These are phyloP conservation scores for Pristis pectinata DNA, from an alignment of 2,797 vertebrate genomes.

Conservation along the genomic window DNA sequence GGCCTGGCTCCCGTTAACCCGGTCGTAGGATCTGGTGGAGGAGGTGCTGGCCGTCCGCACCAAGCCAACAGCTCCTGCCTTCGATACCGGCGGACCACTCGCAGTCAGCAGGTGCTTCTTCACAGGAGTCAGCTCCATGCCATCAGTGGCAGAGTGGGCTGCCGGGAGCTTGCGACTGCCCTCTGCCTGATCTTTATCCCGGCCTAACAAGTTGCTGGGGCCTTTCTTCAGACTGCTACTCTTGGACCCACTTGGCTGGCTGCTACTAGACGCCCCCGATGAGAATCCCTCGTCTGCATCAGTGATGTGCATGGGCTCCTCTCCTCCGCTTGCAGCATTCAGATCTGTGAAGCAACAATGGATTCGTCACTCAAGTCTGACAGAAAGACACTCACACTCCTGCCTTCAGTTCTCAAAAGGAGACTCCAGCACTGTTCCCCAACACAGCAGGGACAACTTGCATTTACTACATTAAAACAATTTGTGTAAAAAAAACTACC, in stretches of 20 bases:
- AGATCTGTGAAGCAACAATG: conserved; percentile 56
- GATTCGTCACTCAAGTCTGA: neutral
- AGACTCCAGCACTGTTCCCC: neutral
- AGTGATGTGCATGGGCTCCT: conserved; percentile 82
- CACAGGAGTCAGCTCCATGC: conserved; percentile 78
- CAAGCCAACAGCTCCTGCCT: conserved; percentile 65
- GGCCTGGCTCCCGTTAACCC: conserved; percentile 74
- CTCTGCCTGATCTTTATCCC: conserved; percentile 61
- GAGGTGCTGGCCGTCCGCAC: conserved; percentile 90
- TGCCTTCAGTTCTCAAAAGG: neutral
- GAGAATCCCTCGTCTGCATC: conserved; percentile 97
- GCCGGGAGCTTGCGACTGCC: conserved; percentile 60
- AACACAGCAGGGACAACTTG: neutral
- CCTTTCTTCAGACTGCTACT: conserved; percentile 64
- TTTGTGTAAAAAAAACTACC: too few relatives aligned
- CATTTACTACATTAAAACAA: neutral
- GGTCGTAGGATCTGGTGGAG: conserved; percentile 94
- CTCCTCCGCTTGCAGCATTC: conserved; percentile 78
- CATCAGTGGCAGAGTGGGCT: conserved; percentile 61
- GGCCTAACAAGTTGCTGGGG: conserved; percentile 59
- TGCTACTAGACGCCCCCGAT: conserved; percentile 91
- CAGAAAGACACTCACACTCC: neutral
- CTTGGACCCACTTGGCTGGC: conserved; percentile 79
- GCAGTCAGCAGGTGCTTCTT: conserved; percentile 91
- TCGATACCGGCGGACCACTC: conserved; percentile 64